phyloP scores from a whole-genome alignment of 35 echinoderm and acorn worm species.

The Hemicentrotus pulcherrimus region DNA sequence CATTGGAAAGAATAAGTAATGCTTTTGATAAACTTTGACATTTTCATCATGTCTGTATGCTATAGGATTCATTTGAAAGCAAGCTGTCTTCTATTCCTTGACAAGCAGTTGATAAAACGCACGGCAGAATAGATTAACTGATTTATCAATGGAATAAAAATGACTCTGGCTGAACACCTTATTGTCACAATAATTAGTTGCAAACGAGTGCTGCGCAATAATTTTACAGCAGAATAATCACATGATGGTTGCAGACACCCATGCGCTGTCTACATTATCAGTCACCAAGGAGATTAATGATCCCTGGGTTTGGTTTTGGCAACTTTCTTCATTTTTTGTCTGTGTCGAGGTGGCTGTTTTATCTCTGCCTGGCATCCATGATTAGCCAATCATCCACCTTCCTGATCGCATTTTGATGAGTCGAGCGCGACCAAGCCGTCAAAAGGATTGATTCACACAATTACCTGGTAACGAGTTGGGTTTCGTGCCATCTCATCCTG shows the following conservation, averaged over 20 bases:
- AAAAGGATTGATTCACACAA: not conserved
- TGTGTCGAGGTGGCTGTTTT: not conserved
- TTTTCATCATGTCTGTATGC: no score
- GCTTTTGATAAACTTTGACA: no score
- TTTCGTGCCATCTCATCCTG: not conserved
- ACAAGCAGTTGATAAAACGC: no score
- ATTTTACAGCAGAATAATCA: not conserved
- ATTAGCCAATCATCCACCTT: conserved; percentile 11
- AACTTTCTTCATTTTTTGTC: not conserved
- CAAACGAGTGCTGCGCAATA: not conserved
- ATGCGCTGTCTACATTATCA: not conserved
- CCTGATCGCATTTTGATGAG: not conserved
- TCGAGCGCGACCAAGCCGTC: not conserved
- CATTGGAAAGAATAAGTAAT: no score
- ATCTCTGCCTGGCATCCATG: not conserved
- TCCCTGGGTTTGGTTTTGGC: not conserved
- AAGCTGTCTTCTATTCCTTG: no score
- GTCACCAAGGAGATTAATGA: conserved; percentile 11
- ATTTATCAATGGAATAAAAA: no score
- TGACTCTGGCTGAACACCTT: no score
- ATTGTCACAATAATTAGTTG: not conserved
- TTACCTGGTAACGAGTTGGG: not conserved
- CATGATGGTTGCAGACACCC: not conserved
- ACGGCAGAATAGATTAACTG: no score
- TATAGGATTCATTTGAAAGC: no score